These are phyloP conservation scores for Matsumurasca onukii DNA, from an alignment of 1,140 invertebrate species.

Conservation along the genomic window DNA sequence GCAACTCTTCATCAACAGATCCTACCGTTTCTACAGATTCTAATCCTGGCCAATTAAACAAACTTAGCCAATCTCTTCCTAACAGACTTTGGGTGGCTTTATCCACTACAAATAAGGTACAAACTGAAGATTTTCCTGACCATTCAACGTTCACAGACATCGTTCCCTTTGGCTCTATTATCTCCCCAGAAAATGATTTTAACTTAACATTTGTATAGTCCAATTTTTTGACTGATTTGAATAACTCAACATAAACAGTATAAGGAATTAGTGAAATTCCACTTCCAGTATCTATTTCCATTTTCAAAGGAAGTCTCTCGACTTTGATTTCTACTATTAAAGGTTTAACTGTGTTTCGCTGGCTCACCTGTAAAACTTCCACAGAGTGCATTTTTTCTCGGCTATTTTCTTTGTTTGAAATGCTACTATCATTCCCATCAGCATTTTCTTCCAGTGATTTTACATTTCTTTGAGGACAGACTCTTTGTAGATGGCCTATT, in stretches of 20 bases:
- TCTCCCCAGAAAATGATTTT: neutral
- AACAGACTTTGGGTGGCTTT: neutral
- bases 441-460: too few species aligned
- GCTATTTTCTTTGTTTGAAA: neutral
- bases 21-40: neutral
- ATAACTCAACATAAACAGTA: neutral
- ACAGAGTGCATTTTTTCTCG: neutral
- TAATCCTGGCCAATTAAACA: neutral
- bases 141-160: neutral
- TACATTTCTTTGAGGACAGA: neutral
- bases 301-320: neutral
- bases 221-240: neutral
- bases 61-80: neutral
- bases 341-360: conserved; percentile 1
- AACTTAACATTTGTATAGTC: too few species aligned
- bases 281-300: conserved; percentile 5
- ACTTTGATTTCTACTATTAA: neutral
- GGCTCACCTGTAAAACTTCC: neutral
- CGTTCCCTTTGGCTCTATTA: neutral
- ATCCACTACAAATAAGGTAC: neutral
- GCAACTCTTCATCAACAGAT: neutral
- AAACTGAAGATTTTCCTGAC: neutral
- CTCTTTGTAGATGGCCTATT: neutral
- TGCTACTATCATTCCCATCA: neutral
- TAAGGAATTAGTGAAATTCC: too few species aligned